phyloP scores from a whole-genome alignment of 1,140 invertebrate species.

The Paramacrobiotus metropolitanus region DNA sequence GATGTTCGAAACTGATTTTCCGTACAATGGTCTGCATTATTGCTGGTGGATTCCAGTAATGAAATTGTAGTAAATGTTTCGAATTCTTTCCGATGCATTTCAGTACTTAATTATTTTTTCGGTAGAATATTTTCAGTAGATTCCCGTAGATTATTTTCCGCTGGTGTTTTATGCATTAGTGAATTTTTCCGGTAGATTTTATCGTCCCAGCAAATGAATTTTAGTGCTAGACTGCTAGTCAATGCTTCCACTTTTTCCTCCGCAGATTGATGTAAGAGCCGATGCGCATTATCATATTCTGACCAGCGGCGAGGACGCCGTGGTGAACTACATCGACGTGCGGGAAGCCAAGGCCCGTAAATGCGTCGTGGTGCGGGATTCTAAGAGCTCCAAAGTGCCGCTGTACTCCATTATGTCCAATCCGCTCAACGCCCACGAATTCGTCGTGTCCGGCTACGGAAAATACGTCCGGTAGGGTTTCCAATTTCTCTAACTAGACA shows the following conservation, averaged over 20 bases:
- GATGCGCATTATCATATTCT: slow-evolving; percentile 51
- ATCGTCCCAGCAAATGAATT: too few relatives aligned
- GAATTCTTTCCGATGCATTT: too few relatives aligned
- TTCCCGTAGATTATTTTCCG: too few relatives aligned
- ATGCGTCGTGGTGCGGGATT: slow-evolving; percentile 32
- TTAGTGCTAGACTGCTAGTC: too few relatives aligned
- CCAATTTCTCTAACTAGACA: neutral
- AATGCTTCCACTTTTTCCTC: slow-evolving; percentile 9
- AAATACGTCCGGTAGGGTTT: slow-evolving; percentile 23
- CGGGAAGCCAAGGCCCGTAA: slow-evolving; percentile 38
- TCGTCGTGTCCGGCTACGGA: slow-evolving; percentile 50
- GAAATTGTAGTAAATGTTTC: too few relatives aligned
- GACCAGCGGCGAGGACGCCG: slow-evolving; percentile 64
- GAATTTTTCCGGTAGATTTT: too few relatives aligned
- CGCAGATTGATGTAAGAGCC: slow-evolving; percentile 39
- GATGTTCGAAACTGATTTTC: too few relatives aligned
- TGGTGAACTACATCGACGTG: slow-evolving; percentile 54
- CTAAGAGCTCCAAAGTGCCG: slow-evolving; percentile 33
- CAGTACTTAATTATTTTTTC: too few relatives aligned
- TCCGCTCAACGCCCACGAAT: slow-evolving; percentile 44
- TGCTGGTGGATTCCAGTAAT: too few relatives aligned
- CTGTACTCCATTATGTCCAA: slow-evolving; percentile 66
- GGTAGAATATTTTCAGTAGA: too few relatives aligned
- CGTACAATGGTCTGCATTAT: too few relatives aligned
- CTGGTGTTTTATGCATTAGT: too few relatives aligned